Evolutionary conservation across 2,888 invertebrate genomes (phyloP).

Genomic region (Lymantria monacha): DNA sequence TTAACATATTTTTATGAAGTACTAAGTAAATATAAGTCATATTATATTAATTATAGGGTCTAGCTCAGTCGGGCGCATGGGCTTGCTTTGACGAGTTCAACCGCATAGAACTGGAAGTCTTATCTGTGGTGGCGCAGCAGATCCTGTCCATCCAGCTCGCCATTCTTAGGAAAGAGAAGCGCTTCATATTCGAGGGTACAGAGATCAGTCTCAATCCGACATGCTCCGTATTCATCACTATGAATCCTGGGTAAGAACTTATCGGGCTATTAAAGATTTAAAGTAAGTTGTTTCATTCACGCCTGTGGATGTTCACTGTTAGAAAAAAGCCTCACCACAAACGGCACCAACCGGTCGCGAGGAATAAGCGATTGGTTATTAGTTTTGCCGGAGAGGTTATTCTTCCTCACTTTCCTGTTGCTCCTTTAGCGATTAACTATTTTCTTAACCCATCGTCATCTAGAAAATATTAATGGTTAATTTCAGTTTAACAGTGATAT

Average conservation of each 20-base stretch:
- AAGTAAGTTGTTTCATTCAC: neutral
- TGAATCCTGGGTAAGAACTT: slow-evolving; percentile 91
- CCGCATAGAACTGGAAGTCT: slow-evolving; percentile 94
- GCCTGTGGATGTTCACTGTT: neutral
- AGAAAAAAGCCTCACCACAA: no score
- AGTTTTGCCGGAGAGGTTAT: no score
- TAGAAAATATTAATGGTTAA: no score
- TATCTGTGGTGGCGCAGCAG: slow-evolving; percentile 97
- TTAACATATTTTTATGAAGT: no score
- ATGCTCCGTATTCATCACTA: slow-evolving; percentile 95
- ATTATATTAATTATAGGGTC: slow-evolving; percentile 85
- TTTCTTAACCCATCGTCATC: no score
- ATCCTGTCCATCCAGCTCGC: slow-evolving; percentile 95
- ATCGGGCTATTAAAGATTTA: neutral
- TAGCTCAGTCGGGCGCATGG: slow-evolving; percentile 96
- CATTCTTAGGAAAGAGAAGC: slow-evolving; percentile 88
- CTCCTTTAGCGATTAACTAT: no score
- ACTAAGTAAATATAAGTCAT: no score
- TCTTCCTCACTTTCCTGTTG: no score
- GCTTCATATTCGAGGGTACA: slow-evolving; percentile 95
- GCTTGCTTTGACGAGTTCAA: slow-evolving; percentile 98
- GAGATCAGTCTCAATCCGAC: slow-evolving; percentile 94
- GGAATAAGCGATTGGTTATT: no score
- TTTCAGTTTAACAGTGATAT: no score
- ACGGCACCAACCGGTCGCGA: no score